Evolutionary conservation across 2,113 vertebrate species (phyloP), one percentile per base, ranked within the genome.

Genomic region (Entosphenus tridentatus): DNA sequence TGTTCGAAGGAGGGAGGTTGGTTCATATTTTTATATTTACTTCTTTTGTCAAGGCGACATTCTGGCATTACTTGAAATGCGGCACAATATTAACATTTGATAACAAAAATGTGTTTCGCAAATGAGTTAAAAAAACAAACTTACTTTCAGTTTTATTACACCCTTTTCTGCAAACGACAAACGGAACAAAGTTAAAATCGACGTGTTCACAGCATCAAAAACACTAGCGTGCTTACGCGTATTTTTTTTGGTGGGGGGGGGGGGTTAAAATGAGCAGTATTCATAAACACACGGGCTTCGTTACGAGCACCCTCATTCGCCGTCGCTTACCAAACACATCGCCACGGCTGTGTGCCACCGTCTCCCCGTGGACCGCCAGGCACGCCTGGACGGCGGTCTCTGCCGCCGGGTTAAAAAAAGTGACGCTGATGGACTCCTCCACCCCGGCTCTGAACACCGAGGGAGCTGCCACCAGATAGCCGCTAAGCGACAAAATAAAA

Each of bases 101-200:
- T 5, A 39, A 39, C 39, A 39, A 39, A 39, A 39, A 39, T 6
- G 39, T 7, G 39, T 39, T 39, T 39, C 39, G 5, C 9, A 55
- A 59, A 70, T 57, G 8, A 70, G 6, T 58, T 39, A 39, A 39
- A 39, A 21, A 39, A 39, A 8, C 5, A 39, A 54, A 76, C 87
- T 87, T 76, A 93, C 89, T 88, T 89, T 86, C 70, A 95, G 75
- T 71, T 83, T 89, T 74, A 93, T 77, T 59, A 81, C 85, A 73
- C 86, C 87, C 85, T 92, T 95, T 76, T 87, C 88, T 93, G 73
- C 76, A 83, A 82, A 12, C 8, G 68, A 74, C 72, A 71, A 57
- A 70, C 73, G 73, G 57, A 62, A 67, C 39, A 11, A 69, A 58
- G 74, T 56, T 14, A 4, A 21, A 12, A n/a, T 12, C 12, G 21